Evolutionary conservation across 2,797 vertebrate species (phyloP), one percentile per base, ranked within the genome.

Genomic region (Rhynchonycteris naso): DNA sequence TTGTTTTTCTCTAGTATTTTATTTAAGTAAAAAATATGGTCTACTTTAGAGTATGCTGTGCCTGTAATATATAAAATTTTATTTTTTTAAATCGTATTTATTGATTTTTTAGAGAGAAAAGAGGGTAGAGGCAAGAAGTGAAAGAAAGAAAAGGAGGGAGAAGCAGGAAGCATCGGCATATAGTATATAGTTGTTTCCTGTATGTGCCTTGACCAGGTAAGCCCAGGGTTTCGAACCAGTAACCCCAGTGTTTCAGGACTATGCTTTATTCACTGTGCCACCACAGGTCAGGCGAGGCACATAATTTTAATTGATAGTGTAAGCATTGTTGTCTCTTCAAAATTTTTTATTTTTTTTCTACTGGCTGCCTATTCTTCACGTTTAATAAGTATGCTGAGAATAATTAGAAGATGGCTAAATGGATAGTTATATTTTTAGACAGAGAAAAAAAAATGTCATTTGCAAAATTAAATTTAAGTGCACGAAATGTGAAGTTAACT

Each of bases 1-100:
- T 52, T 78, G 3, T 35, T 96, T 90, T 84, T 83, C 28, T 84
- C 9, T 66, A 75, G 66, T 50, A 61, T 80, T 94, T 79, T 26
- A 47, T 56, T 88, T 28, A 92, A 24, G 38, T 54, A 86, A 78
- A 94, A 80, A 78, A 9, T 72, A n/a, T 26, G 12, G 76, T 82
- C 24, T 78, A 91, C 11, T 72, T 65, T 6, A 83, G 30, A 83
- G 28, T 68, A 30, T 68, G 38, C 11, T 85, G 4, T 12, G 47
- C 26, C 50, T 76, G 22, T 63, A 78, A 43, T 65, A 50, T 88
- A 78, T 15, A 43, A 30, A 43, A 6, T 43, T 43, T 43, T 43
- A 43, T 43, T 7, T 43, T 43, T 43, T 43, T 43, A 43, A 43
- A 43, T 43, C 43, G 5, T 43, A 43, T 43, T 43, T 43, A 43